Conservation (phyloP, 2,888 invertebrate genomes). For the Pecten maximus region DNA sequence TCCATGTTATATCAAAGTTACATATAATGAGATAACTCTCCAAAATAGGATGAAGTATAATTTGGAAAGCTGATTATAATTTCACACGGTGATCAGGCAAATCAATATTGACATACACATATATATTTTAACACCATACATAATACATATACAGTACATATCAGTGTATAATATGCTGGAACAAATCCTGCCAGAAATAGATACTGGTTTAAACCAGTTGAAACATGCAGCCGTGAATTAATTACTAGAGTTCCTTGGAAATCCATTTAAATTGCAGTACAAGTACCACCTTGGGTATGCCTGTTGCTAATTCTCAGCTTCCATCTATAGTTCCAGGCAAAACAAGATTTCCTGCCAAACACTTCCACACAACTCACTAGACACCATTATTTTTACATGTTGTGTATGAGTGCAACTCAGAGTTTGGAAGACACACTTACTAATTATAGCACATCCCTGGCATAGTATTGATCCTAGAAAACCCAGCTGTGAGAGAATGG, state of each 20-base stretch:
- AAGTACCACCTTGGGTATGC: constrained; percentile 9
- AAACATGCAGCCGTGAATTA: constrained; percentile 1
- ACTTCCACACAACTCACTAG: background rate
- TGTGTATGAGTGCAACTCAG: constrained; percentile 24
- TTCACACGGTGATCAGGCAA: no score
- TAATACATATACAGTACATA: background rate
- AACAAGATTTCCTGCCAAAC: background rate
- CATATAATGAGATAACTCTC: no score
- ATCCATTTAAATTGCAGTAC: constrained; percentile 4
- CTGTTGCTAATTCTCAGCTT: background rate
- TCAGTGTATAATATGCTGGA: background rate
- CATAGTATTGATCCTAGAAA: constrained; percentile 25
- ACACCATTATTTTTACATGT: constrained; percentile 31
- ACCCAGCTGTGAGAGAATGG: constrained; percentile 23
- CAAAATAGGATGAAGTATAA: background rate
- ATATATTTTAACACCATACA: background rate
- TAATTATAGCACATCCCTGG: constrained; percentile 28
- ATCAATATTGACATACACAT: background rate
- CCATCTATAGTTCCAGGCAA: background rate
- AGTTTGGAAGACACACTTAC: constrained; percentile 33
- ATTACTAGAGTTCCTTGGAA: background rate
- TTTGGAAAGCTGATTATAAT: background rate
- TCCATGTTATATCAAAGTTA: no score
- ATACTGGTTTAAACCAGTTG: background rate
- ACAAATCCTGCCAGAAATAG: background rate